Evolutionary conservation across 2,797 vertebrate species (phyloP).

Genomic region (Centroberyx gerrardi): DNA sequence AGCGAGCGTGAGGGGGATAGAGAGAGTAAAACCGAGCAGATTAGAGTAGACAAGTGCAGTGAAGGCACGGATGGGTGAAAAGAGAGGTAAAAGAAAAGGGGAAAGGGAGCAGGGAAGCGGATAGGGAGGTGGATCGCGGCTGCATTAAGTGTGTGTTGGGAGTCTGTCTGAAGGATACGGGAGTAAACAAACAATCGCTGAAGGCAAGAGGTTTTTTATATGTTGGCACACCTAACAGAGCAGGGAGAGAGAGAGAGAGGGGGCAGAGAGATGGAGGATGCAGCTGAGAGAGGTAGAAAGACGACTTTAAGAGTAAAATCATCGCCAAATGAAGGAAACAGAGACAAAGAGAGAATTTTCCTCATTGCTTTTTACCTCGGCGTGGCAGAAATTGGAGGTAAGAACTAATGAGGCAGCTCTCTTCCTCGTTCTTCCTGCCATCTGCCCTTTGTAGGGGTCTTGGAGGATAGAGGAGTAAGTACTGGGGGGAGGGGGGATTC

Average conservation of each 20-base stretch:
- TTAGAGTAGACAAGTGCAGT: no score
- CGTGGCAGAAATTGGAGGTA: conserved; percentile 17
- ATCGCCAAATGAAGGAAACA: not conserved
- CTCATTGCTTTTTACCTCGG: conserved; percentile 32
- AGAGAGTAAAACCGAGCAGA: no score
- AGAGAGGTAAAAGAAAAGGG: no score
- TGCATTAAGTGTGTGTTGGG: not conserved
- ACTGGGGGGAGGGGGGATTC: not conserved
- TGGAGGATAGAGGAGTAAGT: conserved; percentile 9
- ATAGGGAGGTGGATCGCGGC: not conserved
- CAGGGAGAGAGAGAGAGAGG: not conserved
- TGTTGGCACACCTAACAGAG: no score
- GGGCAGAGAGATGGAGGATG: not conserved
- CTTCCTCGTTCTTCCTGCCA: conserved; percentile 34
- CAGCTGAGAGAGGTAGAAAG: not conserved
- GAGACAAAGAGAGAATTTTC: conserved; percentile 1
- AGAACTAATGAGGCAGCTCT: conserved; percentile 30
- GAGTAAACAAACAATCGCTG: conserved; percentile 17
- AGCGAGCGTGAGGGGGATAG: no score
- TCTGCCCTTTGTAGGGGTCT: conserved; percentile 46
- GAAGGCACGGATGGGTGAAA: no score
- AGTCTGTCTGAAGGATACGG: not conserved
- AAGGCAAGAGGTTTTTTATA: conserved; percentile 5
- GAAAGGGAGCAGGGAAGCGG: no score
- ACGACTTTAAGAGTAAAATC: not conserved